Evolutionary conservation across 2,797 vertebrate genomes (phyloP), one percentile per base, ranked within the genome.

Genomic region (Ambastaia sidthimunki): DNA sequence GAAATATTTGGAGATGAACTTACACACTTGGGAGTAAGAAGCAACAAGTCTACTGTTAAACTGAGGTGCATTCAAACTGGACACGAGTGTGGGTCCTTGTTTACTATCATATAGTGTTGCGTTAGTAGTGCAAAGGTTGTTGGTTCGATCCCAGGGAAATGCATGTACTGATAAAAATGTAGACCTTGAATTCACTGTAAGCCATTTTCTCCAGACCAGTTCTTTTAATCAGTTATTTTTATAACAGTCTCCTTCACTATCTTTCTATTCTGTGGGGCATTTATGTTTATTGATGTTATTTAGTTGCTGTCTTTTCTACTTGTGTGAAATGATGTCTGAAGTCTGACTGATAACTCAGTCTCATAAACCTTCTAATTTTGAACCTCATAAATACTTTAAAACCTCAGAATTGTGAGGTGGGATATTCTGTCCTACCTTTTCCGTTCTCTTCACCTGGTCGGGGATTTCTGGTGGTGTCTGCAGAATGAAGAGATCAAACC

Each of bases 391-490:
- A 41, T 9, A 9, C 37, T 55, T 47, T 63, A 15, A 34, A 44
- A 23, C 2, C 52, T 4, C 70, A 34, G 12, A 44, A 21, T 15
- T 41, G 54, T 19, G 13, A 57, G 65, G 18, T 4, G 21, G 41
- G 54, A 31, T 21, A 31, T 63, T n/a, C 55, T 71, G 34, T 19
- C 72, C 59, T 93, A 99, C 98, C 98, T 97, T 94, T 99, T 86
- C 98, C 98, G 5, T 98, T 90, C 80, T 95, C 93, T 85, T 99
- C 98, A 54, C 96, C 97, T 0, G 95, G 94, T 23, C 98, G 93
- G 0, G 98, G 97, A 72, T 95, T 92, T 85, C 98, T 94, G 0
- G 97, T 99, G 65, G 98, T 99, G 85, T 99, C 98, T 99, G 91
- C 0, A 18, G 6, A 41, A 47, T 41, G 37, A 31, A 66, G 3